Conservation (phyloP, 2,113 vertebrate genomes). For the Salminus brasiliensis region DNA sequence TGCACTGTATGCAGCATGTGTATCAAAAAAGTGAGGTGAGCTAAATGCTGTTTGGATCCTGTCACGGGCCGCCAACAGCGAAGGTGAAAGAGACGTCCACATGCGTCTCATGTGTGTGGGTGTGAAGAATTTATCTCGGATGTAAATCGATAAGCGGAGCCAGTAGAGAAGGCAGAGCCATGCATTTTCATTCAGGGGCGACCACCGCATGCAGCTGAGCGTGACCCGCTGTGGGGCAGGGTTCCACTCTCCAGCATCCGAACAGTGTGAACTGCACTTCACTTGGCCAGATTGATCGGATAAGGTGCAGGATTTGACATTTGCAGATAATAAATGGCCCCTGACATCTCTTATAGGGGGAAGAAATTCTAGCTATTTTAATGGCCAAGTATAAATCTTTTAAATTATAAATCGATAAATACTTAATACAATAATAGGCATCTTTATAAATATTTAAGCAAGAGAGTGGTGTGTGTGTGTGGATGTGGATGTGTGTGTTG, state of each 20-base stretch:
- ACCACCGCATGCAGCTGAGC: slow-evolving; percentile 67
- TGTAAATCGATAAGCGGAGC: slow-evolving; percentile 73
- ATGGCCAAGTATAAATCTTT: slow-evolving; percentile 88
- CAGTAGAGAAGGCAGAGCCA: slow-evolving; percentile 64
- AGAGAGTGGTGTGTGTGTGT: slow-evolving; percentile 49
- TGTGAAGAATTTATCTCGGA: slow-evolving; percentile 62
- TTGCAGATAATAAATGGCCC: slow-evolving; percentile 76
- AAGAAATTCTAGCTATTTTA: slow-evolving; percentile 80
- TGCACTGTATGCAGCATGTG: too few relatives aligned
- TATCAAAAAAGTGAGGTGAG: too few relatives aligned
- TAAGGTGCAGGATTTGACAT: slow-evolving; percentile 68
- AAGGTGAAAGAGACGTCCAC: slow-evolving; percentile 46
- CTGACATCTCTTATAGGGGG: slow-evolving; percentile 76
- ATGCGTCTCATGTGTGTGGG: background rate
- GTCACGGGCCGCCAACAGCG: too few relatives aligned
- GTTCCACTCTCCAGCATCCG: slow-evolving; percentile 64
- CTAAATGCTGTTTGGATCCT: too few relatives aligned
- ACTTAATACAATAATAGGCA: slow-evolving; percentile 96
- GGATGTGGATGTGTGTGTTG: slow-evolving; percentile 8
- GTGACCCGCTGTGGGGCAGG: slow-evolving; percentile 68
- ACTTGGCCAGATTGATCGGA: slow-evolving; percentile 14
- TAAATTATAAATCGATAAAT: slow-evolving; percentile 99
- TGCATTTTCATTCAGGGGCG: slow-evolving; percentile 71
- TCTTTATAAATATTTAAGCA: slow-evolving; percentile 94
- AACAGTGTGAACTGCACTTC: slow-evolving; percentile 60